A percentile compares a stretch with the other conserved stretches of the same genome.
These are phyloP conservation scores for Carettochelys insculpta DNA, from an alignment of 2,113 vertebrate species.

Conservation along the genomic window DNA sequence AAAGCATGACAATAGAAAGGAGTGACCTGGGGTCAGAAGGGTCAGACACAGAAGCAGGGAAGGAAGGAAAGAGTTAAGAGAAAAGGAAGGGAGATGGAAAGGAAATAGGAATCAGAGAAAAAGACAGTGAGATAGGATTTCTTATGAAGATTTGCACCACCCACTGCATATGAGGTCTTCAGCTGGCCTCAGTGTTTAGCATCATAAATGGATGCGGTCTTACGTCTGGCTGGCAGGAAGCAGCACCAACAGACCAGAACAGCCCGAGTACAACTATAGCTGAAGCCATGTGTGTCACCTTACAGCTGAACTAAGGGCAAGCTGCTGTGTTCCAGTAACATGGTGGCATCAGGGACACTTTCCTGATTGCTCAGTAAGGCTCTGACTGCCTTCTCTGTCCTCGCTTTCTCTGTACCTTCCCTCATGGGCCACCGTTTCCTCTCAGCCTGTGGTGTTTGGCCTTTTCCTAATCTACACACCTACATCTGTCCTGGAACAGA, in stretches of 20 bases:
- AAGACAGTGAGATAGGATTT: not conserved
- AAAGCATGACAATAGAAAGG: conserved; percentile 72
- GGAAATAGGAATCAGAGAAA: conserved; percentile 54
- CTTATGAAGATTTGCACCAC: not conserved
- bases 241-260: not conserved
- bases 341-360: not conserved
- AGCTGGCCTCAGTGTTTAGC: not conserved
- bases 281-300: not conserved
- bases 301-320: not conserved
- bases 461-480: not conserved
- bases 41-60: conserved; percentile 17
- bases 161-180: not conserved
- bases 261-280: not conserved
- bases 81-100: conserved; percentile 38
- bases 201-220: not conserved
- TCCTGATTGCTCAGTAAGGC: not conserved
- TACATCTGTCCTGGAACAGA: too few relatives aligned
- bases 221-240: not conserved
- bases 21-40: conserved; percentile 51
- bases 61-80: not conserved
- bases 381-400: not conserved
- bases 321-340: not conserved
- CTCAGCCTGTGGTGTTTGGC: not conserved
- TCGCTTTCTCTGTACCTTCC: not conserved
- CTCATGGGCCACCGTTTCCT: not conserved